Evolutionary conservation across 2,113 vertebrate species (phyloP), one percentile per base, ranked within the genome.

Genomic region (Macquaria australasica): DNA sequence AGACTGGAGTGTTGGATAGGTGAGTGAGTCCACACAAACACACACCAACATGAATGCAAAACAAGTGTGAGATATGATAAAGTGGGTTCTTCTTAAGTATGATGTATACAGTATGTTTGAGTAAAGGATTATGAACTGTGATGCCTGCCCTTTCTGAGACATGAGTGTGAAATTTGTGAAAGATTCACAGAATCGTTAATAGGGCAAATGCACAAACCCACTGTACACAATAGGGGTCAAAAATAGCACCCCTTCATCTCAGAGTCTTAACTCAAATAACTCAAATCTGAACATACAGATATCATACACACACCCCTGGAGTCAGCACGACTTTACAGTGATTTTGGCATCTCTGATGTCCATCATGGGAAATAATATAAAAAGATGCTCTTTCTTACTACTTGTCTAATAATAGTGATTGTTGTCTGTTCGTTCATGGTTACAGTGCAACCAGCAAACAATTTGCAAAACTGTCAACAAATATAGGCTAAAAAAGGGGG

Each of bases 1-100:
- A 95, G 98, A 1, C 88, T 99, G 88, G 98, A 99, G 58, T 99
- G 98, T 79, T 99, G 98, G 98, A 99, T 99, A 1, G 98, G 98
- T 99, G 81, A 97, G 97, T 58, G 4, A 66, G 58, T 74, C 51
- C 63, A n/a, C n/a, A 50, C 70, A 55, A 9, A 48, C 60, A 0
- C 23, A 28, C 64, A 50, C 15, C 37, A 20, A 48, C 12, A 39
- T 68, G 1, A 23, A 62, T 6, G 76, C 25, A 1, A 60, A 67
- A 28, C 2, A 14, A 37, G 12, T 34, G 11, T 59, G 7, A 8
- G 14, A 15, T 12, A 15, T 39, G 1, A 21, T 10, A 1, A 58
- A 50, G 23, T 39, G 15, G 18, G 28, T 41, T 66, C 31, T 28
- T n/a, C 6, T n/a, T 12, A 53, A 18, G 14, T 5, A 28, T 62